Percentiles rank a stretch among this genome's conserved stretches.
phyloP scores from a whole-genome alignment of 2,888 invertebrate species.

The Phengaris alcon region DNA sequence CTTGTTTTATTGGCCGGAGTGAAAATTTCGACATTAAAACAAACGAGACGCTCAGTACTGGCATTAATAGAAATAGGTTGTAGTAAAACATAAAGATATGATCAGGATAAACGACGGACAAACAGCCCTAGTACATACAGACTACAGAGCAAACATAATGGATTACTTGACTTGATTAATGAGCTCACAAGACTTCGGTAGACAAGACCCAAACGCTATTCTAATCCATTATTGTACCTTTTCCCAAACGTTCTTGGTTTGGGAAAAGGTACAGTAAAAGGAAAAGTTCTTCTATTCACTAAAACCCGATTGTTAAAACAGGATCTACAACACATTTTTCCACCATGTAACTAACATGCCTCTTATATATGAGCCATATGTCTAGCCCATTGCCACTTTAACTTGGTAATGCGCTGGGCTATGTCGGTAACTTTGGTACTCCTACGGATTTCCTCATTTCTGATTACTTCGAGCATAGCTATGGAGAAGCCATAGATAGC shows the following conservation, averaged over 20 bases:
- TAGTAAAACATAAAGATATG: background rate
- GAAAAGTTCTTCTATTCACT: background rate
- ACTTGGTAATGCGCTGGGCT: too few relatives aligned
- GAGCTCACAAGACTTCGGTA: background rate
- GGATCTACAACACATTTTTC: background rate
- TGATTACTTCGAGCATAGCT: too few relatives aligned
- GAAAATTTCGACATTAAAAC: too few relatives aligned
- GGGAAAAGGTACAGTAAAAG: too few relatives aligned
- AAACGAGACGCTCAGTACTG: too few relatives aligned
- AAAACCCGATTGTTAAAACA: background rate
- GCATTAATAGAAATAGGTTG: too few relatives aligned
- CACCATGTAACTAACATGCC: too few relatives aligned
- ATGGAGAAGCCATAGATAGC: too few relatives aligned
- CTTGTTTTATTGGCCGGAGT: too few relatives aligned
- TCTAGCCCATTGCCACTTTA: too few relatives aligned
- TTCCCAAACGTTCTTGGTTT: background rate
- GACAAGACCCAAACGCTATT: background rate
- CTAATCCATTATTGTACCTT: constrained; percentile 5
- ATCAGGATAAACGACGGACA: background rate
- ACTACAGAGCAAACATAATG: background rate
- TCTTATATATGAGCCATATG: background rate
- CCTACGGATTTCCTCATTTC: too few relatives aligned
- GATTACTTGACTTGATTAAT: constrained; percentile 26
- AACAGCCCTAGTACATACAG: background rate
- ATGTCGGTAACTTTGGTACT: too few relatives aligned